Conservation (phyloP, 2,888 invertebrate species). For the Drosophila pullipes region DNA sequence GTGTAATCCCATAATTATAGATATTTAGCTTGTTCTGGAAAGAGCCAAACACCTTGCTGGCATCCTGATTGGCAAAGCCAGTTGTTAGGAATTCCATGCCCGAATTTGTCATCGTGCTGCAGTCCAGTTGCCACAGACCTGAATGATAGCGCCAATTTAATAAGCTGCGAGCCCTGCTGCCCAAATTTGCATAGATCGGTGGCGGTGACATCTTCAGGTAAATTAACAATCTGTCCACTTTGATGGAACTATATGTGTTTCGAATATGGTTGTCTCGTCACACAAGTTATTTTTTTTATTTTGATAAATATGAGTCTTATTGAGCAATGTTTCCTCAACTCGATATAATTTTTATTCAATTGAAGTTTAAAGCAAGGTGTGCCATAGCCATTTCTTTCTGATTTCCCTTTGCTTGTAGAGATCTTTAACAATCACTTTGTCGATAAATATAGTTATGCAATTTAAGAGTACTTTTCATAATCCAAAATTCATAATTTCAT, state of each 20-base stretch:
- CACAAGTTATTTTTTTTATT: background rate
- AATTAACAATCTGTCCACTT: background rate
- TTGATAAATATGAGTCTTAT: background rate
- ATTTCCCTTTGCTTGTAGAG: too few species aligned
- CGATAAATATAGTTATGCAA: background rate
- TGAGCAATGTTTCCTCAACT: background rate
- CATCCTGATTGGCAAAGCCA: background rate
- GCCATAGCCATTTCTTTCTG: background rate
- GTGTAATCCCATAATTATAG: background rate
- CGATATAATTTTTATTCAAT: background rate
- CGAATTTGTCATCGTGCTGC: background rate
- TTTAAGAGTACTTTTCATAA: background rate
- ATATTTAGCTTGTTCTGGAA: background rate
- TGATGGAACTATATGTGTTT: background rate
- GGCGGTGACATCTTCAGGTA: background rate
- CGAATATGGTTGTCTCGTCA: background rate
- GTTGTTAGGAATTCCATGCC: background rate
- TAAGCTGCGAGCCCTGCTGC: background rate
- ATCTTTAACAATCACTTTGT: background rate
- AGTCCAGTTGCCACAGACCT: background rate
- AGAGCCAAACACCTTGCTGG: background rate
- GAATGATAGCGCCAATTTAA: constrained; percentile 1
- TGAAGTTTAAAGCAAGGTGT: background rate
- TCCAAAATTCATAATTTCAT: too few species aligned
- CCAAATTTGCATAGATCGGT: constrained; percentile 3